Conservation (phyloP, 2,113 vertebrate genomes). For the Tricholaema leucomelas region DNA sequence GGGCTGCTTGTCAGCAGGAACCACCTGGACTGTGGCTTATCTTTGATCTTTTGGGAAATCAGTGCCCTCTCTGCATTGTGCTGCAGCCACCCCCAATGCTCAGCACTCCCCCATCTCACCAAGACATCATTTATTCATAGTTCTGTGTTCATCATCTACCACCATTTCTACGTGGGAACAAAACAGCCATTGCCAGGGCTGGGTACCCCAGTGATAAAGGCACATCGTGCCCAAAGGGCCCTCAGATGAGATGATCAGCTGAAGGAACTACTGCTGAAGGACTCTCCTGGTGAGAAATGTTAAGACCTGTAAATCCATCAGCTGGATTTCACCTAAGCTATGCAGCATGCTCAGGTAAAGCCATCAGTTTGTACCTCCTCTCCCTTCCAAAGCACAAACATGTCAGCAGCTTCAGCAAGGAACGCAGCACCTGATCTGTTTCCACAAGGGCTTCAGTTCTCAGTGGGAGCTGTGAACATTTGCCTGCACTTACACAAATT, state of each 20-base stretch:
- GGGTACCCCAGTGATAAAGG: neutral
- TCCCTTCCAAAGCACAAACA: neutral
- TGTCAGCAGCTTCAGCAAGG: neutral
- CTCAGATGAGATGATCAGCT: neutral
- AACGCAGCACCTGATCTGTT: slow-evolving; percentile 6
- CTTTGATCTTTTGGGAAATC: neutral
- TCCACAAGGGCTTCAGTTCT: neutral
- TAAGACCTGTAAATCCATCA: neutral
- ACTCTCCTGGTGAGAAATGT: neutral
- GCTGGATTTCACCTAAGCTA: neutral
- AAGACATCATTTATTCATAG: neutral
- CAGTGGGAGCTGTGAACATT: neutral
- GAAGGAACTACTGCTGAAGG: neutral
- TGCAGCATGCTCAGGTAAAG: neutral
- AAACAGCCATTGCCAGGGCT: neutral
- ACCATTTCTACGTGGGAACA: neutral
- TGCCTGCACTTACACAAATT: neutral
- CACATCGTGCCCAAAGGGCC: neutral
- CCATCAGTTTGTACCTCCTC: neutral
- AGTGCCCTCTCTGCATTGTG: neutral
- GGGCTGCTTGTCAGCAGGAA: neutral
- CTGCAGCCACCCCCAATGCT: neutral
- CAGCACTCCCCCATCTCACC: neutral
- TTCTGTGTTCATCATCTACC: neutral
- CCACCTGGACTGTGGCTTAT: neutral